Conservation (phyloP, 2,113 vertebrate species). For the Diadophis punctatus region DNA sequence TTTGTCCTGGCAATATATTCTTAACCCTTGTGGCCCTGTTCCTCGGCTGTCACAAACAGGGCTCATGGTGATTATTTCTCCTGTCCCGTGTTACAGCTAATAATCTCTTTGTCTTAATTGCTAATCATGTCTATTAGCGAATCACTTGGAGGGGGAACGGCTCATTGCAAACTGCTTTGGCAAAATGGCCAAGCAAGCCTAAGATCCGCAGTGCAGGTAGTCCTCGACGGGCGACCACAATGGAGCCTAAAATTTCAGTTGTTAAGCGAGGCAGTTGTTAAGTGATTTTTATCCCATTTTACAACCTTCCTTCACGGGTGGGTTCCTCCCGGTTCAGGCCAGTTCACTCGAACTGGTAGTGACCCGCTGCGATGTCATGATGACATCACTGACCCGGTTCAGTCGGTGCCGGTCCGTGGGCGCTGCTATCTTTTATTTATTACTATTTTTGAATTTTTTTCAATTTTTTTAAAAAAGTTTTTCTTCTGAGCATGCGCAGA, state of each 20-base stretch:
- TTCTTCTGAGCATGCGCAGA: no score
- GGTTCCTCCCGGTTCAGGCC: no score
- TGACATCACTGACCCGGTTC: no score
- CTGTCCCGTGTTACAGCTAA: constrained; percentile 46
- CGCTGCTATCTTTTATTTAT: no score
- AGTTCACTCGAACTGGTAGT: no score
- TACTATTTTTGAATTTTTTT: no score
- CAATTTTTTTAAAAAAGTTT: no score
- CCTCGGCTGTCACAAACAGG: background rate
- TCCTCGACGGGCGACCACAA: no score
- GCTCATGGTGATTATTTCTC: constrained; percentile 43
- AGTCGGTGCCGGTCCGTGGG: no score
- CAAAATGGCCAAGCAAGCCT: constrained; percentile 12
- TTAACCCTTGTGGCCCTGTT: constrained; percentile 28
- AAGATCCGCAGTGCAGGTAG: background rate
- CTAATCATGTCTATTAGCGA: constrained; percentile 55
- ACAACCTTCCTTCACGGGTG: no score
- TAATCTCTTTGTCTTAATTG: constrained; percentile 62
- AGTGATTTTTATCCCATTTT: no score
- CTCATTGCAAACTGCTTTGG: constrained; percentile 23
- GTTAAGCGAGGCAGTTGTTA: background rate
- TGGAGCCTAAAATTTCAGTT: background rate
- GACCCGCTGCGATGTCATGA: no score
- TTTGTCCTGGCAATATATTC: constrained; percentile 33
- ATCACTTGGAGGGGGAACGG: constrained; percentile 51